Conservation (phyloP, 2,113 vertebrate genomes). For the Bos taurus region DNA sequence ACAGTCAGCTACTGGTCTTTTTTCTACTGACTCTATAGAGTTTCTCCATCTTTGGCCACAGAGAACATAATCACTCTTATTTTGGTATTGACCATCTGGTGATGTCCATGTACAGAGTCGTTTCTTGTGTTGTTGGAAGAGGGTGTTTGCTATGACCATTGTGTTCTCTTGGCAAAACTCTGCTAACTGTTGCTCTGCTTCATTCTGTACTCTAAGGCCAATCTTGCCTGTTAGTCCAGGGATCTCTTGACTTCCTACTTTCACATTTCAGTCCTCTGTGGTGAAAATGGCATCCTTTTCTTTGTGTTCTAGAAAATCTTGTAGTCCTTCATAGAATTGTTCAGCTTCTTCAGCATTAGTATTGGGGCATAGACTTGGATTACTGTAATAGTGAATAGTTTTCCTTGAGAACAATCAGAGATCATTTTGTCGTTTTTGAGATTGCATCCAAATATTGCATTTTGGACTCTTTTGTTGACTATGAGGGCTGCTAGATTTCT, state of each 20-base stretch:
- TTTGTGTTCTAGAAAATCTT: neutral
- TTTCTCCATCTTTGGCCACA: neutral
- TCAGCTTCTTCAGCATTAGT: neutral
- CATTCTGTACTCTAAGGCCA: neutral
- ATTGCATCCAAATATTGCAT: neutral
- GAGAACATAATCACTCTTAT: neutral
- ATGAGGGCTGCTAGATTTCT: neutral
- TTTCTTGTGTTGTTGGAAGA: neutral
- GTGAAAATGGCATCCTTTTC: neutral
- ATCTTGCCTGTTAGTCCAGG: neutral
- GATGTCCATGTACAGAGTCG: neutral
- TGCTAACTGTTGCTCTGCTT: neutral
- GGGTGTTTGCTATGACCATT: neutral
- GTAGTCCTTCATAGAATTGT: neutral
- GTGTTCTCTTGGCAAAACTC: neutral
- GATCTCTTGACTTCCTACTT: neutral
- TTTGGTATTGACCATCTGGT: neutral
- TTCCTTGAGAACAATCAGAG: neutral
- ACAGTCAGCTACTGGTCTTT: neutral
- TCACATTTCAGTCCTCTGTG: neutral
- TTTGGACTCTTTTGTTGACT: neutral
- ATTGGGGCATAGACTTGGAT: neutral
- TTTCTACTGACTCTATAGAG: neutral
- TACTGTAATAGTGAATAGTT: neutral
- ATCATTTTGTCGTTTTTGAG: neutral